Conservation (phyloP, 2,113 vertebrate species). For the Elephas maximus region DNA sequence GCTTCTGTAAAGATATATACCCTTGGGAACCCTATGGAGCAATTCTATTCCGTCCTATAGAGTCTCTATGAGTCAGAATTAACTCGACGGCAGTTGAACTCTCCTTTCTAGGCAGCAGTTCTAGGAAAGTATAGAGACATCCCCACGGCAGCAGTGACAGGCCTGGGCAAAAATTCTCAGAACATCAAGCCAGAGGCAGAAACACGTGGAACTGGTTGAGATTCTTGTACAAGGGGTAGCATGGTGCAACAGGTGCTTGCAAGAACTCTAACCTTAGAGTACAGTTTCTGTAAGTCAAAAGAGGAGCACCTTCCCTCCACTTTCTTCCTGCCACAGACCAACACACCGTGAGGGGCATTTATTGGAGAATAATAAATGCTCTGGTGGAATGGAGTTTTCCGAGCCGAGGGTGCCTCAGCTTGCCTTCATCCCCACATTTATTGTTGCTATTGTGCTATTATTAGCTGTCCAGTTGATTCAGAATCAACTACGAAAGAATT, state of each 20-base stretch:
- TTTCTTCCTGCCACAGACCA: accelerated
- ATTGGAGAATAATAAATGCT: background rate
- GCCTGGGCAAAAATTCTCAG: background rate
- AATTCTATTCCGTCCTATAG: too few relatives aligned
- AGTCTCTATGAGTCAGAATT: too few relatives aligned
- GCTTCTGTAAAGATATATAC: too few relatives aligned
- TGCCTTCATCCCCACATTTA: background rate
- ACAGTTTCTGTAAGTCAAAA: background rate
- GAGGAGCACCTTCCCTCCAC: too few relatives aligned
- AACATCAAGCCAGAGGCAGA: background rate
- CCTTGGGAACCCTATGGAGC: too few relatives aligned
- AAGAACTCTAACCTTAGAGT: background rate
- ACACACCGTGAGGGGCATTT: background rate
- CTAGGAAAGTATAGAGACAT: background rate
- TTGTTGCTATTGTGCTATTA: background rate
- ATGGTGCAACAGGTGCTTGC: accelerated
- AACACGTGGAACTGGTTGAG: accelerated
- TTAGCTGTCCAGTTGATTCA: background rate
- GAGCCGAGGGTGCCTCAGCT: background rate
- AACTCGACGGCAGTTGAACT: too few relatives aligned
- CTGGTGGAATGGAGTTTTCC: background rate
- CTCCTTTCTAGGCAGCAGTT: accelerated
- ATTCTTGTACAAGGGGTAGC: background rate
- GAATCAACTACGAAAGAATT: background rate
- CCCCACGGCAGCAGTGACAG: background rate